phyloP scores from a whole-genome alignment of 2,888 invertebrate species.

The Epicampocera succincta region DNA sequence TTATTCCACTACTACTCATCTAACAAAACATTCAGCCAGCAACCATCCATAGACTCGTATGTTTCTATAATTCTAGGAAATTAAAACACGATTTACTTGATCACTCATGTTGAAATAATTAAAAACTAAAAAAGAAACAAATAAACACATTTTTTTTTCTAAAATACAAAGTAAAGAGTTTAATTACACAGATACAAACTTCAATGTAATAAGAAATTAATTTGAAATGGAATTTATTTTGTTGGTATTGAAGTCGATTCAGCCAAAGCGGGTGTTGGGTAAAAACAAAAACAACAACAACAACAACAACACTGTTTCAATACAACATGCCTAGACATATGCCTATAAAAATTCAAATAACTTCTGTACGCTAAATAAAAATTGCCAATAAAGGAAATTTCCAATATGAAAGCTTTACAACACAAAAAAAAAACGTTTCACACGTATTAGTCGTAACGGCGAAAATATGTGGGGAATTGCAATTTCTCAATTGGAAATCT shows the following conservation, averaged over 20 bases:
- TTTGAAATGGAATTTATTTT: conserved; percentile 39
- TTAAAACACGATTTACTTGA: conserved; percentile 67
- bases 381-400: no score
- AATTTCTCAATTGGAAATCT: no score
- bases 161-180: conserved; percentile 29
- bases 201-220: conserved; percentile 12
- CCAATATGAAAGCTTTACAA: no score
- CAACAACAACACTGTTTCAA: no score
- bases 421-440: no score
- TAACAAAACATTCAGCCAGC: conserved; percentile 34
- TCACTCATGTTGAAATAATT: conserved; percentile 68
- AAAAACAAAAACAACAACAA: no score
- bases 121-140: conserved; percentile 37
- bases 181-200: conserved; percentile 18
- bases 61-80: conserved; percentile 66
- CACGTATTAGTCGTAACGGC: no score
- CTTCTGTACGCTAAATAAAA: no score
- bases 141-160: conserved; percentile 1
- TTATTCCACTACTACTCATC: conserved; percentile 16
- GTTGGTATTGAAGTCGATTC: conserved; percentile 5
- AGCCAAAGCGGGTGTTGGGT: no score
- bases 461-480: no score
- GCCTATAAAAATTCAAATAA: no score
- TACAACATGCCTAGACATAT: no score
- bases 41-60: conserved; percentile 28